Base-by-base conservation (phyloP, 2,888 invertebrate genomes). In the Yponomeuta cagnagella region DNA sequence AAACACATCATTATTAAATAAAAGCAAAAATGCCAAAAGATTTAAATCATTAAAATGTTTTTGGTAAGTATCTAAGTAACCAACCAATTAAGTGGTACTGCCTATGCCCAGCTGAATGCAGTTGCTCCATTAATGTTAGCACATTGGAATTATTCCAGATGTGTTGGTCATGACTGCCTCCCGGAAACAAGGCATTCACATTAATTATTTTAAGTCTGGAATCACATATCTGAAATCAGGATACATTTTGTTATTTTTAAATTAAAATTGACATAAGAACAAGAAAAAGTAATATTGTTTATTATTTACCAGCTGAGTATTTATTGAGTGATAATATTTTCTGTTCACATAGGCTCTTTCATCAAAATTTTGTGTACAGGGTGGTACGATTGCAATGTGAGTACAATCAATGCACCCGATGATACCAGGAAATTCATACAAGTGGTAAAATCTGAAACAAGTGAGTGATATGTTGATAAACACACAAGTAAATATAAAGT, bases 291-390 rank as follows among this genome's bases (percentile, higher is more conserved):
- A 67, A 58, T 67, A 30, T 37, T 43, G 66, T 33, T 43, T 33
- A 30, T 63, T 15, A 71, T 33, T 72, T 74, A 74, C 73, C 73
- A 75, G 74, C 72, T 75, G 75, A 66, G 75, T 74, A 75, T 76
- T 76, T 70, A 77, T 71, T 23, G 77, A 75, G 72, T 77, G 75
- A 71, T 75, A 76, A 63, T 73, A 72, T 73, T 77, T 76, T 71
- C 76, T 74, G 73, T 74, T 75, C 73, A 70, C 76, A 74, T 71
- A 76, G 2, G 71, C 33, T 52, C 76, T 74, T 72, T 77, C 76
- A 31, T 75, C 73, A 10, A 73, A 58, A 15, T 58, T 2, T 58
- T 10, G 10, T 10, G 58, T 68, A 30, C 52, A 30, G 5, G 76
- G 77, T 69, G 71, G 74, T 10, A 73, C 71, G 10, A 76, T 73